A percentile compares a stretch with the other conserved stretches of the same genome.
Evolutionary conservation across 2,113 vertebrate genomes (phyloP).

Genomic region (Tupaia tana): DNA sequence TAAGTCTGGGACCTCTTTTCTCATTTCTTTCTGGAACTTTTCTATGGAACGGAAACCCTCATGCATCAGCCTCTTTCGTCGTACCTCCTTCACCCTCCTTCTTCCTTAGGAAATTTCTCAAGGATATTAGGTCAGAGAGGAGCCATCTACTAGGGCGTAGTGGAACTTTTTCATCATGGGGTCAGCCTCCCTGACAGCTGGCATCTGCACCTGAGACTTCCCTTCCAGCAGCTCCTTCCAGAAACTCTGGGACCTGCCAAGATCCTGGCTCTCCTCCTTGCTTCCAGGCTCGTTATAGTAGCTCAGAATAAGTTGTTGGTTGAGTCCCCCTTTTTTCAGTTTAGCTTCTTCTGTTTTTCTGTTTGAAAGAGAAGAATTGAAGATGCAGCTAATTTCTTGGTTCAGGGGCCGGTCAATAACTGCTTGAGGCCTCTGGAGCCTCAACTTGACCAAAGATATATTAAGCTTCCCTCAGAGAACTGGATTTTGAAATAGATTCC

Average conservation of each 20-base stretch:
- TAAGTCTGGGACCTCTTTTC: not conserved
- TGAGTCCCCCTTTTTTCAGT: conserved; percentile 66
- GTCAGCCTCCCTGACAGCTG: conserved; percentile 60
- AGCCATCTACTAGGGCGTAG: conserved; percentile 85
- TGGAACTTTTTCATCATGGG: conserved; percentile 83
- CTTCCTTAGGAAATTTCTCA: not conserved
- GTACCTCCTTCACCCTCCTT: not conserved
- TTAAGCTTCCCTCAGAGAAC: not conserved
- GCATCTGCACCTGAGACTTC: conserved; percentile 76
- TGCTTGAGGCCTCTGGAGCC: not conserved
- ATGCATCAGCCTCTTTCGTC: not conserved
- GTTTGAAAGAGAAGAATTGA: conserved; percentile 41
- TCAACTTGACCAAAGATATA: not conserved
- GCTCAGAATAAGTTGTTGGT: conserved; percentile 74
- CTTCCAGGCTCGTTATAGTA: conserved; percentile 83
- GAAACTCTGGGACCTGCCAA: no score
- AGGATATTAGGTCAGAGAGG: conserved; percentile 89
- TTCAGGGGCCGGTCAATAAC: not conserved
- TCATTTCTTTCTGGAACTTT: not conserved
- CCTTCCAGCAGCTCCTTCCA: conserved; percentile 48
- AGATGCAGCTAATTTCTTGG: conserved; percentile 3
- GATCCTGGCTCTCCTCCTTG: not conserved
- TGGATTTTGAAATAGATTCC: conserved; percentile 30
- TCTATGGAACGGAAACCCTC: not conserved
- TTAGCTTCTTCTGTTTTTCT: conserved; percentile 83